These are phyloP conservation scores for Actinopyga echinites DNA, from an alignment of 53 echinoderm and acorn worm species.

Conservation along the genomic window DNA sequence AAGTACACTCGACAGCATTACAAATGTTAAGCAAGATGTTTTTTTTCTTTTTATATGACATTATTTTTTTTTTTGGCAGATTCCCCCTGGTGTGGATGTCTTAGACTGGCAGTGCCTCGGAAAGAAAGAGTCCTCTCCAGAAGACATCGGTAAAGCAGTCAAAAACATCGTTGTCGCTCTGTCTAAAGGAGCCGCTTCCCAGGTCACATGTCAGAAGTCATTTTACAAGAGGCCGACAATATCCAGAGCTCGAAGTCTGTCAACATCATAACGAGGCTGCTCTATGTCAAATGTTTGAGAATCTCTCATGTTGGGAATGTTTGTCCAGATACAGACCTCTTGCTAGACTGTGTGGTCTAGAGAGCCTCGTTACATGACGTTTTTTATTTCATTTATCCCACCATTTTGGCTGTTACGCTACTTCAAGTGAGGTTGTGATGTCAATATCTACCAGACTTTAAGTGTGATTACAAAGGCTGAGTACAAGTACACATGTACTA, in stretches of 20 bases:
- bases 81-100: conserved; percentile 79
- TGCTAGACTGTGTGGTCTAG: too few species aligned
- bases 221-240: conserved; percentile 58
- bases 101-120: conserved; percentile 89
- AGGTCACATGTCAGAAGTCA: conserved; percentile 80
- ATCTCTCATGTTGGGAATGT: too few species aligned
- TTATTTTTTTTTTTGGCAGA: conserved; percentile 38
- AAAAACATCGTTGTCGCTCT: conserved; percentile 75
- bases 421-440: too few species aligned
- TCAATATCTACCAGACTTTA: too few species aligned
- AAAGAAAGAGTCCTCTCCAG: conserved; percentile 53
- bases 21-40: background rate
- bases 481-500: too few species aligned
- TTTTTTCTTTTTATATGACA: background rate
- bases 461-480: too few species aligned
- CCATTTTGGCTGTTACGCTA: too few species aligned
- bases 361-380: too few species aligned
- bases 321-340: too few species aligned
- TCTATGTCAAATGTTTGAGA: too few species aligned
- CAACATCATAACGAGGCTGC: background rate
- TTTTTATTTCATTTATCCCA: too few species aligned
- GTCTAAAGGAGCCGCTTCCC: conserved; percentile 73
- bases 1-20: too few species aligned
- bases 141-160: conserved; percentile 84
- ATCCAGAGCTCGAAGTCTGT: conserved; percentile 47